A percentile compares a stretch with the other conserved stretches of the same genome.
Evolutionary conservation across 2,888 invertebrate species (phyloP).

Genomic region (Sminthurides aquaticus): DNA sequence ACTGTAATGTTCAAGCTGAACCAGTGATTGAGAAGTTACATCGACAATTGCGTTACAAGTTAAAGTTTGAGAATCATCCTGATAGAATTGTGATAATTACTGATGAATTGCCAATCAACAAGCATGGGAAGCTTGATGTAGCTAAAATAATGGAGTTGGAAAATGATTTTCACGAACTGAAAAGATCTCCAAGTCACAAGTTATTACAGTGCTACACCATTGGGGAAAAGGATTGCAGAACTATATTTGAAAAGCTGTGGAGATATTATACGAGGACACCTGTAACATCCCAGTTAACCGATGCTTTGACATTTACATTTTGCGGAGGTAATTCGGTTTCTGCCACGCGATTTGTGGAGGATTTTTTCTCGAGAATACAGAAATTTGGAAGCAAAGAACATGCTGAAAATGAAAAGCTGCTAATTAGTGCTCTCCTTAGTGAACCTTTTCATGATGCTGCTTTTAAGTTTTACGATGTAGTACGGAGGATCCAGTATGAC

Average conservation of each 20-base stretch:
- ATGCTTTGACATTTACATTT: slow-evolving; percentile 44
- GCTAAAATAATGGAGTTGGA: background rate
- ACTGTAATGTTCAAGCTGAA: background rate
- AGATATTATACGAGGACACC: slow-evolving; percentile 23
- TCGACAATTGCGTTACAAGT: slow-evolving; percentile 16
- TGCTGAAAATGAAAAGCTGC: slow-evolving; percentile 29
- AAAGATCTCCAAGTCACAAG: background rate
- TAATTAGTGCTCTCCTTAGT: slow-evolving; percentile 46
- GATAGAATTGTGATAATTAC: slow-evolving; percentile 48
- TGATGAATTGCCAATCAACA: slow-evolving; percentile 56
- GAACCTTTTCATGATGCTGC: slow-evolving; percentile 41
- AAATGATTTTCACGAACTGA: background rate
- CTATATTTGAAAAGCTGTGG: slow-evolving; percentile 13
- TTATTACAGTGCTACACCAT: slow-evolving; percentile 4
- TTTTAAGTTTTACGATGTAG: slow-evolving; percentile 28
- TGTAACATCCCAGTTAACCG: slow-evolving; percentile 8
- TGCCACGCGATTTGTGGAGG: slow-evolving; percentile 58
- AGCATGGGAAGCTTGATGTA: slow-evolving; percentile 62
- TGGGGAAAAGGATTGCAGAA: background rate
- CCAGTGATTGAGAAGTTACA: background rate
- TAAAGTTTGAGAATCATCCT: slow-evolving; percentile 27
- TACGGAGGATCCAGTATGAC: slow-evolving; percentile 5
- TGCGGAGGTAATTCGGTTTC: slow-evolving; percentile 64
- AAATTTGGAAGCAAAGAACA: slow-evolving; percentile 34
- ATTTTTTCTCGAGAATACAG: slow-evolving; percentile 48